Base-by-base conservation (phyloP, 2,888 invertebrate genomes). In the Mimumesa dahlbomi region DNA sequence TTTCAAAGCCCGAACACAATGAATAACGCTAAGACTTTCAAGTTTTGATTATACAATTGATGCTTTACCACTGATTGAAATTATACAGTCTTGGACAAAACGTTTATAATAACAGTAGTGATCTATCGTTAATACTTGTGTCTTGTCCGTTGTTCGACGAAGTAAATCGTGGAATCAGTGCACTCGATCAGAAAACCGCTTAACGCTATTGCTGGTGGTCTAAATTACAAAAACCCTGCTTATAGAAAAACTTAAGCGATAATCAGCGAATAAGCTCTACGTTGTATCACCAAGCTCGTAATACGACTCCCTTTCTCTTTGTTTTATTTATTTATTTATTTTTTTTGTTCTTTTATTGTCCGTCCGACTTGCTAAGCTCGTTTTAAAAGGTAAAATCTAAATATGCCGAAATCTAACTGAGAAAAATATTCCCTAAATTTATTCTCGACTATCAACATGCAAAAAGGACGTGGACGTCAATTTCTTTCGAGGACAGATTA, bases 231-330 rank as follows among this genome's bases (percentile, higher is more conserved):
- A 56, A 57, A 64, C 31, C 56, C 31, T 34, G 54, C 36, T 54
- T 18, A 42, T 65, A 34, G 25, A 68, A 65, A n/a, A 53, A 65
- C 56, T 34, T 45, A 49, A 65, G 22, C 6, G n/a, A 21, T 45
- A 45, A 34, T 21, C n/a, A 22, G 22, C 46, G 34, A 31, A 18
- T 31, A 64, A 68, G 65, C 65, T 68, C 68, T 46, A 56, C 38
- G 49, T 54, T 63, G n/a, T 36, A 18, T 63, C 64, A 46, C 31
- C 45, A 25, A 43, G 50, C 42, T 19, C 42, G 13, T n/a, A 14
- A 13, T 38, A 38, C n/a, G 11, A 6, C 38, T n/a, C n/a, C n/a
- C n/a, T n/a, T n/a, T n/a, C n/a, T n/a, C n/a, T n/a, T n/a, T n/a
- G n/a, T n/a, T n/a, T n/a, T n/a, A n/a, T n/a, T n/a, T n/a, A n/a